Evolutionary conservation across 1,140 invertebrate species (phyloP).

Genomic region (Melipona quadrifasciata): DNA sequence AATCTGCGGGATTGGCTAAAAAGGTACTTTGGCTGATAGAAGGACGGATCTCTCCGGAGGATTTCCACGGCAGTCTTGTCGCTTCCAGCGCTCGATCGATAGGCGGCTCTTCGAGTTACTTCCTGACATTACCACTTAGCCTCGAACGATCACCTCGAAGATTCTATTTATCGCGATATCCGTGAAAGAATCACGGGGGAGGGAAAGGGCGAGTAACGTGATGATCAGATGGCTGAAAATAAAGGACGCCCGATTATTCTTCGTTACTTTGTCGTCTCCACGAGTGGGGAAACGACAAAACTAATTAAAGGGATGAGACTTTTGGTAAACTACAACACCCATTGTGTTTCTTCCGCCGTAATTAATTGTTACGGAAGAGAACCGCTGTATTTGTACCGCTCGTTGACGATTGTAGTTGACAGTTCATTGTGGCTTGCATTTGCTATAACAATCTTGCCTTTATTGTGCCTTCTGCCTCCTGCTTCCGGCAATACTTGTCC

Average conservation of each 20-base stretch:
- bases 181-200: slow-evolving; percentile 35
- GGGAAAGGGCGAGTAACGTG: not conserved
- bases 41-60: slow-evolving; percentile 24
- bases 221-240: not conserved
- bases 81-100: slow-evolving; percentile 53
- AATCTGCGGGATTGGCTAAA: not conserved
- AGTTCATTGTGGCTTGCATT: slow-evolving; percentile 4
- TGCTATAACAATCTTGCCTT: slow-evolving; percentile 32
- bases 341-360: not conserved
- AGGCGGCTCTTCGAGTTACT: slow-evolving; percentile 60
- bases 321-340: not conserved
- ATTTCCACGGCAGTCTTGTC: slow-evolving; percentile 35
- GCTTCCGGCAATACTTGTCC: not conserved
- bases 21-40: not conserved
- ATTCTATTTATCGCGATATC: slow-evolving; percentile 58
- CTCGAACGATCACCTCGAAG: slow-evolving; percentile 51
- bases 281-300: not conserved
- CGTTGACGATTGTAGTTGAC: not conserved
- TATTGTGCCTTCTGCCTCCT: slow-evolving; percentile 26
- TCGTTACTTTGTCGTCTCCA: not conserved
- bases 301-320: not conserved
- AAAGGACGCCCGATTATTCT: not conserved
- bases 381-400: not conserved
- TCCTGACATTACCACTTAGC: slow-evolving; percentile 56
- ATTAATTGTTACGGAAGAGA: not conserved